Base-by-base conservation (phyloP, 2,797 vertebrate genomes). In the Mergus octosetaceus region DNA sequence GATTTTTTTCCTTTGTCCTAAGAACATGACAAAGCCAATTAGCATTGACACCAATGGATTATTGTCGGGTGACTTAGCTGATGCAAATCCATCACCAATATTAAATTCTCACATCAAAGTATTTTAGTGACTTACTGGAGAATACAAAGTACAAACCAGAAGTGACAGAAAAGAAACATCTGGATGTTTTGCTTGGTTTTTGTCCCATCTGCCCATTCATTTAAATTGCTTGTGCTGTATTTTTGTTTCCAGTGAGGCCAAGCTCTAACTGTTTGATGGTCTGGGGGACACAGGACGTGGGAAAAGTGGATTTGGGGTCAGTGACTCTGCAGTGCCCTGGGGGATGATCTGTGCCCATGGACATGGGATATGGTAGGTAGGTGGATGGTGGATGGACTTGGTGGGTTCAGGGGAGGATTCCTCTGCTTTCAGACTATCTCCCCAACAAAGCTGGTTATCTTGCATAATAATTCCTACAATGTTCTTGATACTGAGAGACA, bases 61-160 rank as follows among this genome's bases (percentile, higher is more conserved):
- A 70, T 56, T 90, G 95, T 95, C 93, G 95, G 73, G 62, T 94
- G 91, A 91, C 90, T 95, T 90, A 90, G 91, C 72, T 92, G 91
- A 87, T 94, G 61, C 10, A 47, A 85, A 93, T 53, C 84, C 88
- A 83, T 75, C 86, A 69, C 72, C 69, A 87, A 18, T 10, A 90
- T 39, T 76, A 93, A 92, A 70, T 75, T 89, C 69, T 93, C 68
- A 90, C 84, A 90, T 95, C 95, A 87, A 95, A 94, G 93, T 71
- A 24, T 66, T 71, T 89, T 2, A 87, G 70, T 22, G 74, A 47
- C 69, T 93, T 90, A 69, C 53, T 85, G 94, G 62, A 80, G 81
- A 89, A 90, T 89, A 80, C 0, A 9, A 45, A 84, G 75, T 58
- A 66, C 49, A 85, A 80, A 88, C 80, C 78, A 89, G 85, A 90